Base-by-base conservation (phyloP, 2,113 vertebrate genomes). In the Festucalex cinctus region DNA sequence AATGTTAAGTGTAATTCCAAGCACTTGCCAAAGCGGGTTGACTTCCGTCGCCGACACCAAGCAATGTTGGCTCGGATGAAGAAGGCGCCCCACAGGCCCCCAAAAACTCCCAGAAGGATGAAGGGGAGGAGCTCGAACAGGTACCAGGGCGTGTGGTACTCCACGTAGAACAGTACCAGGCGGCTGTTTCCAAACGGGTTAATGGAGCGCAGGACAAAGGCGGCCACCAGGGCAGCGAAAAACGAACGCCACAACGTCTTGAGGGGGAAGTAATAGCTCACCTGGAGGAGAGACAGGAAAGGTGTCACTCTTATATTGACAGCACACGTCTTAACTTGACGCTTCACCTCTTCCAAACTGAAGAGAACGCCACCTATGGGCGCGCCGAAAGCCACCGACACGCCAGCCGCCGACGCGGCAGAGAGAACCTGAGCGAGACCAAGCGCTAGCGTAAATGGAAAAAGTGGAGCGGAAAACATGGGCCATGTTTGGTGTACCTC, bases 101-200 rank as follows among this genome's bases (percentile, higher is more conserved):
- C 97, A 69, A 99, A 99, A 14, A 99, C 97, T 32, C 97, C 97
- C 69, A 99, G 84, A 14, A 98, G 94, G 87, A 99, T 98, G 86
- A 99, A 99, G 58, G 97, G 97, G 76, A 98, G 88, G 36, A 99
- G 95, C 93, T 99, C 97, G 74, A 98, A 98, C 82, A 99, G 95
- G 92, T 98, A 98, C 96, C 97, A 99, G 0, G 97, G 97, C 9
- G 96, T 98, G 81, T 98, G 97, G 82, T 98, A 99, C 83, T 99
- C 96, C 85, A 99, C 97, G 36, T 99, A 99, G 87, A 99, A 99
- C 88, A 98, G 93, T 69, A 99, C 97, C 87, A 99, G 90, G 1
- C 95, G 94, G 83, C 97, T 99, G 85, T 98, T 98, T 9, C 97
- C 97, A 72, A 99, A 99, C 0, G 97, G 97, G 90, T 98, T 99